A percentile compares a stretch with the other conserved stretches of the same genome.
Evolutionary conservation across 2,888 invertebrate genomes (phyloP).

Genomic region (Ochropleura plecta): DNA sequence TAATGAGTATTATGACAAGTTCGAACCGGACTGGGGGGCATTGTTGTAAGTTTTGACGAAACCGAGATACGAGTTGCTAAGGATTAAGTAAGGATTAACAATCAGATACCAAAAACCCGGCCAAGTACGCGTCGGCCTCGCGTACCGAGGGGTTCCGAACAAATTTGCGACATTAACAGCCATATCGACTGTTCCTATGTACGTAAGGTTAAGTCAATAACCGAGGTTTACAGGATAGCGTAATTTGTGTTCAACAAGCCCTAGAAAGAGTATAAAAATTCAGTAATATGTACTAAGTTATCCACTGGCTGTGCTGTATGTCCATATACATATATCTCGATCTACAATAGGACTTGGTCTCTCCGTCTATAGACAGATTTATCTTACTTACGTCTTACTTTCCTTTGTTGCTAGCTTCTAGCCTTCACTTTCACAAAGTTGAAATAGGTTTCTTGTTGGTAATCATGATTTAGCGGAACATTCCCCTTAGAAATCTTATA

Average conservation of each 20-base stretch:
- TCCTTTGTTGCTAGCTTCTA: constrained; percentile 36
- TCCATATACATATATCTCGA: not conserved
- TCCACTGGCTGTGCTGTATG: not conserved
- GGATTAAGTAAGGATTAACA: not conserved
- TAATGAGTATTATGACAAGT: not conserved
- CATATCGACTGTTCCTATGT: too few relatives aligned
- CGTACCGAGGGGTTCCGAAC: too few relatives aligned
- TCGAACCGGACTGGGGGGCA: not conserved
- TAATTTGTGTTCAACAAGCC: too few relatives aligned
- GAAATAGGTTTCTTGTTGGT: constrained; percentile 27
- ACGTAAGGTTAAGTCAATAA: too few relatives aligned
- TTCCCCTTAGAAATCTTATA: constrained; percentile 18
- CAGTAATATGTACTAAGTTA: not conserved
- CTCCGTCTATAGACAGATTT: constrained; percentile 19
- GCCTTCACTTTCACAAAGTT: constrained; percentile 44
- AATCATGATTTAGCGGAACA: constrained; percentile 38
- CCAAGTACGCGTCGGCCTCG: too few relatives aligned
- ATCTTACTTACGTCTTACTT: constrained; percentile 36
- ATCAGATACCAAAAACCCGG: too few relatives aligned
- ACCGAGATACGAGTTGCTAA: not conserved
- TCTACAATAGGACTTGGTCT: not conserved
- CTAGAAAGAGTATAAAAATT: not conserved
- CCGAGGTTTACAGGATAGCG: too few relatives aligned
- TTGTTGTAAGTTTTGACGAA: not conserved
- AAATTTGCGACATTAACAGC: too few relatives aligned